Conservation (phyloP, 2,797 vertebrate genomes). For the Mycteria americana region DNA sequence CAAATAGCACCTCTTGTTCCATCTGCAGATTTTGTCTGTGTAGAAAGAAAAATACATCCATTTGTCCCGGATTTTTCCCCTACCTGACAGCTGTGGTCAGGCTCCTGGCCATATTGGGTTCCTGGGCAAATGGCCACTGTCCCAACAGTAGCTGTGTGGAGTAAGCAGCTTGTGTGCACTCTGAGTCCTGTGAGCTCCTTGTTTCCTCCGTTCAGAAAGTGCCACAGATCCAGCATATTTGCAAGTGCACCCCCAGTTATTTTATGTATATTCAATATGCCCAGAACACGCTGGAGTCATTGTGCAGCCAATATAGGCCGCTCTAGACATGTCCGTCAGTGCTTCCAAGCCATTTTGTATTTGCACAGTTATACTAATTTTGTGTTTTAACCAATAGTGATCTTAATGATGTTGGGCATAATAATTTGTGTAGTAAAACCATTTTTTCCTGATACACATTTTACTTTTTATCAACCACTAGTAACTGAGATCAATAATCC, state of each 20-base stretch:
- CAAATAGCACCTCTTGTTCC: neutral
- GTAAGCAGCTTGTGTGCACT: fast-evolving
- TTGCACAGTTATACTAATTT: neutral
- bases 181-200: fast-evolving
- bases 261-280: fast-evolving
- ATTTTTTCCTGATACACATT: neutral
- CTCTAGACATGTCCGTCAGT: fast-evolving
- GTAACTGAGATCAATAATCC: neutral
- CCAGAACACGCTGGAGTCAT: fast-evolving
- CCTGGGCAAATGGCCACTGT: neutral
- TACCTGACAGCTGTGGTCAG: neutral
- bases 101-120: fast-evolving
- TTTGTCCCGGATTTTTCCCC: neutral
- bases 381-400: neutral
- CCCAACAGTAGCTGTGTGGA: fast-evolving
- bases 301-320: fast-evolving
- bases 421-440: neutral
- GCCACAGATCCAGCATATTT: fast-evolving
- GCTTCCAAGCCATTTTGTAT: neutral
- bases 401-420: neutral
- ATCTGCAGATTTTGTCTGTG: neutral
- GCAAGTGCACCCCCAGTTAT: too few relatives aligned
- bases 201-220: too few relatives aligned
- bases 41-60: fast-evolving
- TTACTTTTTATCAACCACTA: neutral